A percentile compares a stretch with the other conserved stretches of the same genome.
These are phyloP conservation scores for Gisinianus flammeolus DNA, from an alignment of 2,888 invertebrate species.

Conservation along the genomic window DNA sequence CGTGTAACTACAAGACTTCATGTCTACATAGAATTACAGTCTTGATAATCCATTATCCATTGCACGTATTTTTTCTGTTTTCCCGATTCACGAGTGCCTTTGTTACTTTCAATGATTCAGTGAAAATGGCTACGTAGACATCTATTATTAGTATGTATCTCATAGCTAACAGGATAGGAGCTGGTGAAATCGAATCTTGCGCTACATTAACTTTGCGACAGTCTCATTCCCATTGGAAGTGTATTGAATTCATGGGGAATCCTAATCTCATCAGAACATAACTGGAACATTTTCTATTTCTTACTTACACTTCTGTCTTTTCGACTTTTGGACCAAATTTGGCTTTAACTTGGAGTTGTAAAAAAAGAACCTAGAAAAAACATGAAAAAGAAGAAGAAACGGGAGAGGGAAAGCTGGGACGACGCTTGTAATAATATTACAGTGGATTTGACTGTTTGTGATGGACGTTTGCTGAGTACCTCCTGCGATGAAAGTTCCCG, in stretches of 20 bases:
- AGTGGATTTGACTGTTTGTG: not conserved
- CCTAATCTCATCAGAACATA: slow-evolving; percentile 10
- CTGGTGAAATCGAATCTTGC: not conserved
- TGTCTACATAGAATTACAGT: too few relatives aligned
- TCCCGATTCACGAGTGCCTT: too few relatives aligned
- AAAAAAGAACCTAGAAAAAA: not conserved
- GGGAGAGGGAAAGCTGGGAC: not conserved
- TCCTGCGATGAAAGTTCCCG: not conserved
- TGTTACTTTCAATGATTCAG: too few relatives aligned
- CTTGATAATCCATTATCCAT: too few relatives aligned
- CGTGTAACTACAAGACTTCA: too few relatives aligned
- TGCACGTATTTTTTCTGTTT: too few relatives aligned
- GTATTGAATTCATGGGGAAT: slow-evolving; percentile 3
- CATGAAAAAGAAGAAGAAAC: not conserved
- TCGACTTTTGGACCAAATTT: too few relatives aligned
- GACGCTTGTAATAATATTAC: not conserved
- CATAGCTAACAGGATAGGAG: not conserved
- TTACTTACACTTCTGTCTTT: slow-evolving; percentile 1
- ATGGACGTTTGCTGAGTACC: not conserved
- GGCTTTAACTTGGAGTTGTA: too few relatives aligned
- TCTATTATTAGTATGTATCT: not conserved
- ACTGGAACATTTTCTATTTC: slow-evolving; percentile 10
- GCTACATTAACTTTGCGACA: slow-evolving; percentile 5
- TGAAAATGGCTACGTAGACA: too few relatives aligned
- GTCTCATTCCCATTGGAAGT: slow-evolving; percentile 2